Evolutionary conservation across 2,113 vertebrate genomes (phyloP).

Genomic region (Hemichromis elongatus): DNA sequence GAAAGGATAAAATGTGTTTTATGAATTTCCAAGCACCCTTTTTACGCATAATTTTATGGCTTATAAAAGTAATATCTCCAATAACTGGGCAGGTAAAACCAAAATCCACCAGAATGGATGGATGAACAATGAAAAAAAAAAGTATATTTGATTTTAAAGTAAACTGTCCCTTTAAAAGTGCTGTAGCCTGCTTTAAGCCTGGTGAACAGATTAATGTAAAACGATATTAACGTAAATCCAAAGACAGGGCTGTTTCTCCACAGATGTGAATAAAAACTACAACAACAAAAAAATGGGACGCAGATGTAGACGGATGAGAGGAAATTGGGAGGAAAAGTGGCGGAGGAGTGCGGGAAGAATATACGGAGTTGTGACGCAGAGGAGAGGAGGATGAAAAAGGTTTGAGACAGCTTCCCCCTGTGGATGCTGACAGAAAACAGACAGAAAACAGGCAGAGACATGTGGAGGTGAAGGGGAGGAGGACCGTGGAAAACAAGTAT

Average conservation of each 20-base stretch:
- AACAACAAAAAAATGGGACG: not conserved
- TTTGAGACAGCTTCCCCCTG: not conserved
- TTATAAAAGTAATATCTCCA: not conserved
- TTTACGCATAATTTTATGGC: too few species aligned
- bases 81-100: not conserved
- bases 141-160: not conserved
- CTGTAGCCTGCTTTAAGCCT: not conserved
- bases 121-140: not conserved
- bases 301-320: not conserved
- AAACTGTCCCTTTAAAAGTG: not conserved
- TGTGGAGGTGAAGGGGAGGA: not conserved
- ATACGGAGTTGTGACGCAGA: not conserved
- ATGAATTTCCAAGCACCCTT: not conserved
- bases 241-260: not conserved
- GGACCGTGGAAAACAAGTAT: not conserved
- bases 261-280: not conserved
- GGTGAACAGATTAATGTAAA: not conserved
- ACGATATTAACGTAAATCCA: not conserved
- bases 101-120: not conserved
- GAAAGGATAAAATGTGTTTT: too few species aligned
- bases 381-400: not conserved
- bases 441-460: constrained; percentile 9
- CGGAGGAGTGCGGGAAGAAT: not conserved
- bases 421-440: constrained; percentile 31
- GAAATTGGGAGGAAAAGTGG: fast-evolving